Percentiles rank a stretch among this genome's conserved stretches.
These are phyloP conservation scores for Metridium senile DNA, from an alignment of 92 coral and sea anemone species.

Conservation along the genomic window DNA sequence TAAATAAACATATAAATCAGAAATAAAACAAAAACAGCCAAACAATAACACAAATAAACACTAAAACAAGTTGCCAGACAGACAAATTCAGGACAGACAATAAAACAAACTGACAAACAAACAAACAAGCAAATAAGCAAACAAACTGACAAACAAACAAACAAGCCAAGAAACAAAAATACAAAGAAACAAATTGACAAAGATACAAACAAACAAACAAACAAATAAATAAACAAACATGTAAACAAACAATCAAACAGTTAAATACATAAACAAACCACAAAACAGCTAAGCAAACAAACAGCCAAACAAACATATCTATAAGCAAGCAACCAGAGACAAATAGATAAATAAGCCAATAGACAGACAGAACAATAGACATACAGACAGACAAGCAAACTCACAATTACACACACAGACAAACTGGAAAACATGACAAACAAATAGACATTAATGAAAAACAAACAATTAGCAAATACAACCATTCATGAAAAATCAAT, in stretches of 20 bases:
- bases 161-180: not conserved
- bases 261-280: not conserved
- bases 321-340: not conserved
- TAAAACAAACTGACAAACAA: not conserved
- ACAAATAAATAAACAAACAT: not conserved
- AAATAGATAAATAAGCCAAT: not conserved
- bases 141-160: not conserved
- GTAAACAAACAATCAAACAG: not conserved
- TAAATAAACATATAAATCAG: not conserved
- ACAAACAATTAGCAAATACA: not conserved
- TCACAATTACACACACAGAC: too few species aligned
- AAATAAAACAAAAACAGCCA: not conserved
- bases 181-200: not conserved
- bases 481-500: too few species aligned
- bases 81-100: not conserved
- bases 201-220: not conserved
- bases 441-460: not conserved
- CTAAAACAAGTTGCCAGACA: not conserved
- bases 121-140: not conserved
- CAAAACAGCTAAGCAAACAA: not conserved
- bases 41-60: not conserved
- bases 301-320: not conserved
- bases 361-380: not conserved
- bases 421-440: too few species aligned
- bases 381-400: not conserved